Evolutionary conservation across 2,888 invertebrate species (phyloP).

Genomic region (Charanyca ferruginea): DNA sequence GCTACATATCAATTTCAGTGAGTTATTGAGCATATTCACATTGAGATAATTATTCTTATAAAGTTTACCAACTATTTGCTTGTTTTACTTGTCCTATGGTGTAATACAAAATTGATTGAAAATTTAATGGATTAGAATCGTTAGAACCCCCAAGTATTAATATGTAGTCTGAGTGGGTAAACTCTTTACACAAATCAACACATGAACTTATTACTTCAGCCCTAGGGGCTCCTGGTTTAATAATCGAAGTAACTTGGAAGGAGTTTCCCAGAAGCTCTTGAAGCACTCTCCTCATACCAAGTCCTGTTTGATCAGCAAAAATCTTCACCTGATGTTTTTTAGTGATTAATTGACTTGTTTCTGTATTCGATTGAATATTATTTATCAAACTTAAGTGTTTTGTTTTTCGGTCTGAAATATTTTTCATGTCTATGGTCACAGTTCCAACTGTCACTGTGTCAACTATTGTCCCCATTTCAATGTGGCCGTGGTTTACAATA

Average conservation of each 20-base stretch:
- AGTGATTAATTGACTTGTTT: not conserved
- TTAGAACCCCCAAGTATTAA: constrained; percentile 6
- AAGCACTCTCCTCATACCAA: not conserved
- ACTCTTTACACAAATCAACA: constrained; percentile 3
- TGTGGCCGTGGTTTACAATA: no score
- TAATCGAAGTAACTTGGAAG: no score
- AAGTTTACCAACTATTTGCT: constrained; percentile 1
- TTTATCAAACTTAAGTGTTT: not conserved
- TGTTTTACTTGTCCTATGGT: not conserved
- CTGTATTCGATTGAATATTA: not conserved
- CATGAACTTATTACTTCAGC: constrained; percentile 4
- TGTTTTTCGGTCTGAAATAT: not conserved
- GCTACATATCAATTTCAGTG: no score
- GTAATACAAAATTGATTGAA: constrained; percentile 5
- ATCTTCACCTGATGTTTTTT: constrained; percentile 11
- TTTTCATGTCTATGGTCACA: no score
- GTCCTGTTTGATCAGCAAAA: constrained; percentile 5
- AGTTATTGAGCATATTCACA: no score
- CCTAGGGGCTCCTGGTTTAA: constrained; percentile 10
- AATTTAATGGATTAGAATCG: not conserved
- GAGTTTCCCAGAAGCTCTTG: constrained; percentile 5
- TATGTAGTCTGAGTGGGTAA: constrained; percentile 8
- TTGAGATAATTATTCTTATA: constrained; percentile 7
- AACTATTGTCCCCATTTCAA: no score
- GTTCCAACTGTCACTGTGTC: no score